A percentile compares a stretch with the other conserved stretches of the same genome.
Conservation (phyloP, 2,113 vertebrate species). For the Naja naja region DNA sequence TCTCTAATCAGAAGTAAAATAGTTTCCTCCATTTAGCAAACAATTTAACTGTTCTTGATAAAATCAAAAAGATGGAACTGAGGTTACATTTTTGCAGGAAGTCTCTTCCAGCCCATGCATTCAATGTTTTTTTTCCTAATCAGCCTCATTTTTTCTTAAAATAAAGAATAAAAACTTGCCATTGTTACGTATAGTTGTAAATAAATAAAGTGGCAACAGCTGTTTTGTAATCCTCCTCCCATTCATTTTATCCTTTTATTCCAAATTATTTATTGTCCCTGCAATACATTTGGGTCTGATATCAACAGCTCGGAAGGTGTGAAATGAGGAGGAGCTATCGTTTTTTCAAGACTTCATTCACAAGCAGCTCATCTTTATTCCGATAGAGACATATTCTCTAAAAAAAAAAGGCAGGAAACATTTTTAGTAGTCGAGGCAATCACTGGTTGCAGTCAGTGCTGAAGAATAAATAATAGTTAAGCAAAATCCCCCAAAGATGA, state of each 20-base stretch:
- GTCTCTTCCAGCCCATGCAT: not conserved
- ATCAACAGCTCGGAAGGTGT: not conserved
- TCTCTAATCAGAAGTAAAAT: not conserved
- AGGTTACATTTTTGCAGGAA: not conserved
- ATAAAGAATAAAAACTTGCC: not conserved
- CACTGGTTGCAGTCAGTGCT: not conserved
- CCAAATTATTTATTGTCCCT: not conserved
- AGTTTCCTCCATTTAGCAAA: not conserved
- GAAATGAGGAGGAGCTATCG: not conserved
- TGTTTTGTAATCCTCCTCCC: not conserved
- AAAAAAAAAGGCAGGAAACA: not conserved
- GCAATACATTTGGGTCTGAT: not conserved
- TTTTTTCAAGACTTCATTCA: not conserved
- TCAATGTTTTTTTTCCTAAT: not conserved
- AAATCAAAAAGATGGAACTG: not conserved
- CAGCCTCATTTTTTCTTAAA: not conserved
- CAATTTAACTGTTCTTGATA: not conserved
- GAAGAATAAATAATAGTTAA: not conserved
- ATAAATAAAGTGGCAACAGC: not conserved
- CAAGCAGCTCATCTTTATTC: not conserved
- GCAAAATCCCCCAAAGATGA: not conserved
- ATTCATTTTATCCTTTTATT: not conserved
- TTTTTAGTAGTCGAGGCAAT: not conserved
- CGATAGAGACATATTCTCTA: not conserved
- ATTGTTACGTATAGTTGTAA: not conserved